A percentile compares a stretch with the other conserved stretches of the same genome.
Conservation (phyloP, 92 coral and sea anemone species). For the Pocillopora grandis region DNA sequence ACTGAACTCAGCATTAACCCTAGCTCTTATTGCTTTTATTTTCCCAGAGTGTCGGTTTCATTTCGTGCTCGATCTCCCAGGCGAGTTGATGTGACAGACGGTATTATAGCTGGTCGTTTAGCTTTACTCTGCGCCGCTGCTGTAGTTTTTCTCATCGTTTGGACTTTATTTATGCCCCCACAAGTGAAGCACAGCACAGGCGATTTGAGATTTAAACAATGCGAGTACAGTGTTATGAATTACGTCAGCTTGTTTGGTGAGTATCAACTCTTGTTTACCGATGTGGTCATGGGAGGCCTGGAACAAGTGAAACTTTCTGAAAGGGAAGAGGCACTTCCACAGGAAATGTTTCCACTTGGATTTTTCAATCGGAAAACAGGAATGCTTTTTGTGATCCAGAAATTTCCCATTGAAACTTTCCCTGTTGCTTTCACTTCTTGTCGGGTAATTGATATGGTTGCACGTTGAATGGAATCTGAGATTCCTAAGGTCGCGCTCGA, state of each 20-base stretch:
- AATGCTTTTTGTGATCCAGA: no score
- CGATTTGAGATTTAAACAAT: slow-evolving; percentile 63
- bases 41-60: slow-evolving; percentile 65
- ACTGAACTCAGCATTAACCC: no score
- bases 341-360: no score
- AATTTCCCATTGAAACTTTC: no score
- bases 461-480: no score
- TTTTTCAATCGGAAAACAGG: no score
- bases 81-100: slow-evolving; percentile 84
- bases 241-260: slow-evolving; percentile 32
- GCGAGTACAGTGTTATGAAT: slow-evolving; percentile 40
- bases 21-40: background rate
- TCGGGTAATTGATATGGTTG: no score
- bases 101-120: slow-evolving; percentile 68
- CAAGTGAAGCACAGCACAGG: slow-evolving; percentile 39
- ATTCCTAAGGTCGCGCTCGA: no score
- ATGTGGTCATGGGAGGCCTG: no score
- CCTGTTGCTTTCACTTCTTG: no score
- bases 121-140: slow-evolving; percentile 50
- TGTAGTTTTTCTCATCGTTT: slow-evolving; percentile 69
- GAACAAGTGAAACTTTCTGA: no score
- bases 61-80: slow-evolving; percentile 89
- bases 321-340: no score
- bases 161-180: slow-evolving; percentile 83
- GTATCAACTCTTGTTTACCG: background rate